Base-by-base conservation (phyloP, 2,797 vertebrate species). In the Margarornis squamiger region DNA sequence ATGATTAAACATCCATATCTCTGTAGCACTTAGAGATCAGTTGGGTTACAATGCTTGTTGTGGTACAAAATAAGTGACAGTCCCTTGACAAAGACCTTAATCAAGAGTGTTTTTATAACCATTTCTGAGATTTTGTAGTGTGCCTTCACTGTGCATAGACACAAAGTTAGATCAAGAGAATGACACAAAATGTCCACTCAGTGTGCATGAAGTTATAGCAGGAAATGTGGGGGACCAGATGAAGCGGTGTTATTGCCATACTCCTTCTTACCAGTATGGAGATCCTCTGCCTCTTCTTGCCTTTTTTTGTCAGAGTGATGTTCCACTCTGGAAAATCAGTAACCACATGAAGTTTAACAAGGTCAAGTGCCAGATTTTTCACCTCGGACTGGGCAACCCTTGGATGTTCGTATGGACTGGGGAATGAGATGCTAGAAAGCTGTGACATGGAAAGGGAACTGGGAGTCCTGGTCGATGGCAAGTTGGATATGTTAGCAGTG, bases 1-100 rank as follows among this genome's bases (percentile, higher is more conserved):
- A 24, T 51, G 94, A 93, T 96, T 93, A 93, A 97, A 92, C 70
- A 85, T 72, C 54, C 49, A 2, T 90, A 90, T 93, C 86, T 86
- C 66, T 58, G 38, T 74, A 90, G 71, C 94, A 90, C 93, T 67
- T 76, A 88, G 67, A 85, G 91, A 88, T 95, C 95, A 93, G 8
- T 2, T 61, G 74, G 88, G 83, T 95, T 92, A 87, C n/a, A 30
- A 2, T 67, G 78, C 36, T 32, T 49, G 61, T 39, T 71, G 63
- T 49, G 49, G 30, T 63, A 82, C 73, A 85, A 82, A 86, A 48
- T 72, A 72, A 81, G 63, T 1, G 55, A 79, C 79, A 86, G 29
- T 82, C 38, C 38, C 34, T 46, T 92, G 74, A 79, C 45, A 79
- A 85, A 88, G 36, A 63, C 8, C 7, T 85, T 76, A 76, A 26